Evolutionary conservation across 2,888 invertebrate genomes (phyloP), one percentile per base, ranked within the genome.

Genomic region (Hanleya hanleyi): DNA sequence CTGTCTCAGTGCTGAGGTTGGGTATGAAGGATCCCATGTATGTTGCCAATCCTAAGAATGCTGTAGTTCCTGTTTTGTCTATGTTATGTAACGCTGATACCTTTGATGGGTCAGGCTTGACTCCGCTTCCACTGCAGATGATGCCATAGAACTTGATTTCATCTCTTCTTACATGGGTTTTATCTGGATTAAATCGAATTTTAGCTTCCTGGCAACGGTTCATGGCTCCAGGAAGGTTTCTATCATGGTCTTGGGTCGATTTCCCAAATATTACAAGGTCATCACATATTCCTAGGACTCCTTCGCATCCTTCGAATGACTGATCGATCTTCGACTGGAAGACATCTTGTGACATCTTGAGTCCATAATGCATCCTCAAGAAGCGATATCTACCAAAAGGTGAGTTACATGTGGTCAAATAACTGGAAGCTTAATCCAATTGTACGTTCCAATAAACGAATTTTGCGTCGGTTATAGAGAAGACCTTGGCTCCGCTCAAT

Each of bases 131-230:
- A 36, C 51, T 51, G 37, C 70, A 75, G n/a, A 69, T 38, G 12
- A 37, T 65, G 7, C 80, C 76, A 37, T 75, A 71, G 68, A 79
- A 77, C 0, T 67, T 51, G n/a, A 79, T 70, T 36, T 75, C n/a
- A 12, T 35, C 38, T 33, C 50, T 15, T 47, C 62, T 38, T 1
- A 70, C 49, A 7, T 33, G 18, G 15, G 37, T 65, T 47, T 70
- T 70, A 4, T 70, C 70, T 29, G 65, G 64, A 37, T 65, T 70
- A 12, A 70, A 33, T 33, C 35, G 64, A 15, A 70, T 49, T 29
- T 49, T 49, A 18, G 64, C 38, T 18, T 41, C 32, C 12, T 18
- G 18, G 33, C 47, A 64, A 7, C 49, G 12, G 64, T 65, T 7
- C 64, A 70, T 70, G 41, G 65, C 38, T n/a, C 36, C 6, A n/a